Percentiles rank a stretch among this genome's conserved stretches.
Evolutionary conservation across 2,797 vertebrate species (phyloP).

Genomic region (Gila robusta): DNA sequence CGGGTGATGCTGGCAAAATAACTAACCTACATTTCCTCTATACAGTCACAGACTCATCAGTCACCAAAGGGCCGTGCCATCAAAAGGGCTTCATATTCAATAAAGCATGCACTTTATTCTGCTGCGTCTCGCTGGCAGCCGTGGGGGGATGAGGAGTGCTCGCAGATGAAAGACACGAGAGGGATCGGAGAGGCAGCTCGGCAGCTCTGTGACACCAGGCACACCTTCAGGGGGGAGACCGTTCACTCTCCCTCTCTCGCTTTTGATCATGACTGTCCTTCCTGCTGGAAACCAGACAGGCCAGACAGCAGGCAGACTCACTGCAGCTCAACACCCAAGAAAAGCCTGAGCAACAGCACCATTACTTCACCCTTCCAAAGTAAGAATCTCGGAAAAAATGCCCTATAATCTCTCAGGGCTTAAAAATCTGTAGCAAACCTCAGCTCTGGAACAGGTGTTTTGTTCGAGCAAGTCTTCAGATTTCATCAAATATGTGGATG

Average conservation of each 20-base stretch:
- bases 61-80: slow-evolving; percentile 52
- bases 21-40: slow-evolving; percentile 14
- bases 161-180: slow-evolving; percentile 69
- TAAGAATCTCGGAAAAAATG: neutral
- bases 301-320: slow-evolving; percentile 39
- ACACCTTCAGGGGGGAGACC: slow-evolving; percentile 63
- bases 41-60: slow-evolving; percentile 38
- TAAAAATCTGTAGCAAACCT: slow-evolving; percentile 5
- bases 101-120: slow-evolving; percentile 48
- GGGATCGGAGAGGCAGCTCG: slow-evolving; percentile 56
- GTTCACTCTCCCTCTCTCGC: slow-evolving; percentile 60
- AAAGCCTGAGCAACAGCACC: neutral
- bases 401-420: neutral
- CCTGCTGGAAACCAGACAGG: slow-evolving; percentile 67
- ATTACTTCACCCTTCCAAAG: neutral
- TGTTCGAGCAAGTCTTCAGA: slow-evolving; percentile 15
- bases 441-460: neutral
- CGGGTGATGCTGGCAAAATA: neutral
- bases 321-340: slow-evolving; percentile 28
- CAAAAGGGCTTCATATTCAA: slow-evolving; percentile 49
- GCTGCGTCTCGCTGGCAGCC: slow-evolving; percentile 62
- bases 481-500: neutral
- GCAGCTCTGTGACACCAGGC: slow-evolving; percentile 62
- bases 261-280: slow-evolving; percentile 76
- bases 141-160: slow-evolving; percentile 58